A percentile compares a stretch with the other conserved stretches of the same genome.
These are phyloP conservation scores for Hirtodrosophila trivittata DNA, from an alignment of 2,888 invertebrate species.

Conservation along the genomic window DNA sequence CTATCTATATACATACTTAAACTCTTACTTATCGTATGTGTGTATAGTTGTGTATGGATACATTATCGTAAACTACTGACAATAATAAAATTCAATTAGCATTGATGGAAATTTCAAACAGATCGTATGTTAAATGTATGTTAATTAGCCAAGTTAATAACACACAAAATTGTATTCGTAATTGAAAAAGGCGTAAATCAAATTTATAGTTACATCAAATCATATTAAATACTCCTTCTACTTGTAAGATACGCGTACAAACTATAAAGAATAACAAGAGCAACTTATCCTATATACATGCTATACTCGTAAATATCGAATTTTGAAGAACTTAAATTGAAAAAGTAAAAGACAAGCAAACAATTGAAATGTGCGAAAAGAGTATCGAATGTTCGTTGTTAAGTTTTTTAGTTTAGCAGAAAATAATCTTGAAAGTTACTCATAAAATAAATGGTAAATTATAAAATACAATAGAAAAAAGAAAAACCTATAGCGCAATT, in stretches of 20 bases:
- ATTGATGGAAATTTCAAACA: slow-evolving; percentile 31
- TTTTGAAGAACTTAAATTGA: no score
- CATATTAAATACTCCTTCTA: slow-evolving; percentile 19
- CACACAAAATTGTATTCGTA: slow-evolving; percentile 13
- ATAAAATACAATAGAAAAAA: slow-evolving; percentile 1
- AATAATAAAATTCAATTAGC: slow-evolving; percentile 82
- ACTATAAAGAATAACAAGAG: no score
- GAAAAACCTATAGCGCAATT: slow-evolving; percentile 1
- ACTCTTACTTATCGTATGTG: neutral
- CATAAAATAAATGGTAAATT: no score
- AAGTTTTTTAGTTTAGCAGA: neutral
- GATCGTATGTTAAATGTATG: slow-evolving; percentile 5
- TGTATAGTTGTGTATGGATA: slow-evolving; percentile 40
- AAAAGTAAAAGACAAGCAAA: no score
- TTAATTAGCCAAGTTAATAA: slow-evolving; percentile 48
- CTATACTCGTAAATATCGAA: no score
- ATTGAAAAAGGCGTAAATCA: slow-evolving; percentile 46
- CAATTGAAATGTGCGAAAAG: no score
- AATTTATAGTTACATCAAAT: slow-evolving; percentile 58
- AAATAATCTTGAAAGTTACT: neutral
- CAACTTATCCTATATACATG: neutral
- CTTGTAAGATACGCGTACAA: neutral
- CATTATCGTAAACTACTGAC: slow-evolving; percentile 82
- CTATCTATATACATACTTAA: slow-evolving; percentile 6
- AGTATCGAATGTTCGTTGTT: neutral